These are phyloP conservation scores for Morbakka virulenta DNA, from an alignment of 30 jellyfish, hydroid and myxozoan species.

Conservation along the genomic window DNA sequence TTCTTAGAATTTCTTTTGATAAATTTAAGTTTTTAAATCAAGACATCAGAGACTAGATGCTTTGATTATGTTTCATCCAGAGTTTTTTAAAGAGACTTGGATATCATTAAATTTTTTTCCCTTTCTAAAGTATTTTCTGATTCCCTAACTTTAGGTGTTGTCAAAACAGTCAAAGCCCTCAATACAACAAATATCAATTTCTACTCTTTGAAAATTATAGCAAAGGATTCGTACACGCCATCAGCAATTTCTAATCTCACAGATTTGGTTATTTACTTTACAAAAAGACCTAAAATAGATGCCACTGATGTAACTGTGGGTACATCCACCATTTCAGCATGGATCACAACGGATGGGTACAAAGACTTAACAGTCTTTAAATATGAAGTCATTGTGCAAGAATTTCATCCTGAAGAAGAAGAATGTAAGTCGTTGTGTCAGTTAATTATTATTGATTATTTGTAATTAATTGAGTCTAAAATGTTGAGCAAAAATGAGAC, in stretches of 20 bases:
- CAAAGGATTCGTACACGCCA: constrained; percentile 66
- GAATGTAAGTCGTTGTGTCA: constrained; percentile 63
- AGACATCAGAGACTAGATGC: too few species aligned
- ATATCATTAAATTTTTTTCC: too few species aligned
- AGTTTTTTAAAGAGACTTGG: too few species aligned
- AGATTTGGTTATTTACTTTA: constrained; percentile 39
- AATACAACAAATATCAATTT: constrained; percentile 28
- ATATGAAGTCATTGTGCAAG: constrained; percentile 68
- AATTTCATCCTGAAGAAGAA: constrained; percentile 39
- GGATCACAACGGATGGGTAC: constrained; percentile 48
- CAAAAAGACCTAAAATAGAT: constrained; percentile 42
- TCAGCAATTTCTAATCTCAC: constrained; percentile 60
- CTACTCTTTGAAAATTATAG: constrained; percentile 52
- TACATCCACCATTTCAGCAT: constrained; percentile 35
- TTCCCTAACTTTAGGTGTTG: constrained; percentile 39
- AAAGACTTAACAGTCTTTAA: constrained; percentile 29
- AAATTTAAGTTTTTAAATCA: too few species aligned
- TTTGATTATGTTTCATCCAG: too few species aligned
- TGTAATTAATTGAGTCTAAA: too few species aligned
- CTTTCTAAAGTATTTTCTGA: not conserved
- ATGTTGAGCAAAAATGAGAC: too few species aligned
- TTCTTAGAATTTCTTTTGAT: not conserved
- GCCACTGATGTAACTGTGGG: constrained; percentile 52
- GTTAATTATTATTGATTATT: too few species aligned
- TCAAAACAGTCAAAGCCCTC: constrained; percentile 36